Evolutionary conservation across 2,797 vertebrate species (phyloP).

Genomic region (Lemur catta): DNA sequence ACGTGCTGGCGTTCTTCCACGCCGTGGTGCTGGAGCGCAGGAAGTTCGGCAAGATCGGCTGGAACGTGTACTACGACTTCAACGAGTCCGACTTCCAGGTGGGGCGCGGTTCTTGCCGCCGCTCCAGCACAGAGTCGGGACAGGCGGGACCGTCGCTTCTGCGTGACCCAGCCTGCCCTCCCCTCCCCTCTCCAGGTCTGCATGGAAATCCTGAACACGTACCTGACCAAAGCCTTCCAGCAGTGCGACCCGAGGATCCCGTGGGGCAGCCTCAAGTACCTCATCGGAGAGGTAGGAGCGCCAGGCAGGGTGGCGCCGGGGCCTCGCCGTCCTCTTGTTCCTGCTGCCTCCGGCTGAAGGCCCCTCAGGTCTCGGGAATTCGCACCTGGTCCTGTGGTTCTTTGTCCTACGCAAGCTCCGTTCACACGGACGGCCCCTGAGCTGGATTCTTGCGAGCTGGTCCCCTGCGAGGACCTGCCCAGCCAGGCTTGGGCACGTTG

Average conservation of each 20-base stretch:
- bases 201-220: slow-evolving; percentile 96
- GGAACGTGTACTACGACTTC: slow-evolving; percentile 97
- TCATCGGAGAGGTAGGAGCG: slow-evolving; percentile 92
- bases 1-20: slow-evolving; percentile 95
- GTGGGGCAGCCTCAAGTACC: slow-evolving; percentile 96
- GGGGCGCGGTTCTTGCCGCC: slow-evolving; percentile 18
- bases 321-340: background rate
- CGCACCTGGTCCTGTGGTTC: accelerated
- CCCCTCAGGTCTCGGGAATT: background rate
- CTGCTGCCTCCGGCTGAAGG: background rate
- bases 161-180: background rate
- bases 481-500: too few species aligned
- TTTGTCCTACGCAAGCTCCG: background rate
- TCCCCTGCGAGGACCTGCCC: background rate
- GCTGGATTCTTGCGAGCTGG: background rate
- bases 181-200: slow-evolving; percentile 88
- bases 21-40: slow-evolving; percentile 97
- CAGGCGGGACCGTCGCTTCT: accelerated
- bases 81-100: slow-evolving; percentile 98
- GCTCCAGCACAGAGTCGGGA: background rate
- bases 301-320: accelerated
- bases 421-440: too few species aligned
- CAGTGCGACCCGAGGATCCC: slow-evolving; percentile 91
- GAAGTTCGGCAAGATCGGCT: slow-evolving; percentile 97
- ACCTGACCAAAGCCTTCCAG: slow-evolving; percentile 91